Evolutionary conservation across 2,888 invertebrate species (phyloP).

Genomic region (Parnassius orleans): DNA sequence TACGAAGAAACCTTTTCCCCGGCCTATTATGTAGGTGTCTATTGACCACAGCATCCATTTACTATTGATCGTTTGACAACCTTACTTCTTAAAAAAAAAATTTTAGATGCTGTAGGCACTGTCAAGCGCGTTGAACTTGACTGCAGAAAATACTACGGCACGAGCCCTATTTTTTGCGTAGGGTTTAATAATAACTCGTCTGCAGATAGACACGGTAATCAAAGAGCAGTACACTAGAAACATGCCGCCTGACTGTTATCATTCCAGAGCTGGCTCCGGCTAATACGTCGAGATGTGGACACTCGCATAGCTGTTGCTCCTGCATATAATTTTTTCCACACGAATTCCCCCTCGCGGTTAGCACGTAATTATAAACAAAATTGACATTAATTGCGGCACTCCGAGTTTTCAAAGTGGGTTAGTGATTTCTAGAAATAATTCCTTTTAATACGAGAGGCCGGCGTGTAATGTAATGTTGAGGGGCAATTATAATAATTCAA

Average conservation of each 20-base stretch:
- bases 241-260: constrained; percentile 28
- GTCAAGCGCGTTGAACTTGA: too few relatives aligned
- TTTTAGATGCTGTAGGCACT: too few relatives aligned
- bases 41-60: too few relatives aligned
- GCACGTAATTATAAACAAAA: constrained; percentile 71
- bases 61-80: too few relatives aligned
- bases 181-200: constrained; percentile 14
- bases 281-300: constrained; percentile 38
- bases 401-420: constrained; percentile 65
- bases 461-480: constrained; percentile 54
- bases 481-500: constrained; percentile 25
- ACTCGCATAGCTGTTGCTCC: constrained; percentile 36
- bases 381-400: constrained; percentile 70
- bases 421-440: constrained; percentile 71
- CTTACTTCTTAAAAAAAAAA: too few relatives aligned
- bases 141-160: constrained; percentile 5
- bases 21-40: too few relatives aligned
- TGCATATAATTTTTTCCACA: constrained; percentile 52
- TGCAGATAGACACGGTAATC: constrained; percentile 12
- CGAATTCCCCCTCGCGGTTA: constrained; percentile 39
- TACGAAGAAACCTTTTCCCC: too few relatives aligned
- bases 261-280: constrained; percentile 37
- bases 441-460: constrained; percentile 48
- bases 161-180: constrained; percentile 21
- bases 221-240: constrained; percentile 14